These are phyloP conservation scores for Bradynema listronoti DNA, from an alignment of 1,140 invertebrate genomes.

Conservation along the genomic window DNA sequence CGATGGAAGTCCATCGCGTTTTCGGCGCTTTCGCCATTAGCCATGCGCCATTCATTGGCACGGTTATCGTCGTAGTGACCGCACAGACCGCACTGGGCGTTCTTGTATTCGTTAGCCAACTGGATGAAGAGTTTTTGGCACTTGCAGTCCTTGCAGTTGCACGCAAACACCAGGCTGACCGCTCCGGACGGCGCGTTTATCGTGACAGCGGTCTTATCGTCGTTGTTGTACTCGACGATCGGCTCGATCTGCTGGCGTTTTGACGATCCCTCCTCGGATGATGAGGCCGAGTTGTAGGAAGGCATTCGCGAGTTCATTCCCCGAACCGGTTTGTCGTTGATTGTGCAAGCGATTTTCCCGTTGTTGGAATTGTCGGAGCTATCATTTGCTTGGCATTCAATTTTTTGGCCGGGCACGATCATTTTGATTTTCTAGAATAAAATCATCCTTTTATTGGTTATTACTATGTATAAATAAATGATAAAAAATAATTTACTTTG, in stretches of 20 bases:
- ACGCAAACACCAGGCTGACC: too few relatives aligned
- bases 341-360: constrained; percentile 3
- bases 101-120: constrained; percentile 15
- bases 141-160: constrained; percentile 2
- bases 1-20: constrained; percentile 20
- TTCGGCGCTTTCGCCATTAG: constrained; percentile 14
- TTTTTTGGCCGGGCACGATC: constrained; percentile 8
- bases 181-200: too few relatives aligned
- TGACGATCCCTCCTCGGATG: too few relatives aligned
- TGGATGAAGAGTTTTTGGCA: background rate
- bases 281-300: too few relatives aligned
- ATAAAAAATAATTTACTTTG: constrained; percentile 14
- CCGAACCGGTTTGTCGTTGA: constrained; percentile 12
- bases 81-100: constrained; percentile 27
- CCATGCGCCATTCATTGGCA: constrained; percentile 23
- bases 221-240: constrained; percentile 23
- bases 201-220: constrained; percentile 8
- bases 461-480: background rate
- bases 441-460: too few relatives aligned
- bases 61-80: constrained; percentile 27
- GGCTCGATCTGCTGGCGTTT: constrained; percentile 12
- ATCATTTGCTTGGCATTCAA: constrained; percentile 17
- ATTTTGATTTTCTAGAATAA: constrained; percentile 22
- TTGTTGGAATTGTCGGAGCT: constrained; percentile 2
- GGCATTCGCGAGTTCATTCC: background rate